Percentiles rank a stretch among this genome's conserved stretches.
Conservation (phyloP, 2,113 vertebrate species). For the Leiothrix lutea region DNA sequence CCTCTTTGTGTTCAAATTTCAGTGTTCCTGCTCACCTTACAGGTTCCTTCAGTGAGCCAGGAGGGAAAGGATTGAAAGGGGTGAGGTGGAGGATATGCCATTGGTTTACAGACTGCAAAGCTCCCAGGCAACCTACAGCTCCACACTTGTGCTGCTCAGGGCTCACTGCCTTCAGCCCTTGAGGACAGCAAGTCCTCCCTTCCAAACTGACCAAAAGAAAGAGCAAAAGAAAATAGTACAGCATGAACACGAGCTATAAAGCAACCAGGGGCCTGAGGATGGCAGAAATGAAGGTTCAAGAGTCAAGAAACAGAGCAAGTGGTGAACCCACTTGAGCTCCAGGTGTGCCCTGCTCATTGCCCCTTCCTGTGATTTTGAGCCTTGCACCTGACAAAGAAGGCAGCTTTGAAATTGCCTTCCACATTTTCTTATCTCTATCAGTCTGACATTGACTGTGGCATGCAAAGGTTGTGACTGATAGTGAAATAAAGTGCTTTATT, state of each 20-base stretch:
- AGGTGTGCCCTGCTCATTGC: not conserved
- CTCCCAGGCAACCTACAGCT: not conserved
- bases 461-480: not conserved
- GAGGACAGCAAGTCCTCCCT: not conserved
- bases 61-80: not conserved
- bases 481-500: not conserved
- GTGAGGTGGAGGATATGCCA: not conserved
- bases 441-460: not conserved
- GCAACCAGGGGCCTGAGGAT: not conserved
- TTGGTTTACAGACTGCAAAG: not conserved
- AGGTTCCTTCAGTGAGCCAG: not conserved
- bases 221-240: not conserved
- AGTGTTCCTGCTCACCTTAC: not conserved
- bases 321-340: not conserved
- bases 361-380: not conserved
- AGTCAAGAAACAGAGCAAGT: not conserved
- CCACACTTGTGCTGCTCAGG: not conserved
- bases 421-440: accelerated
- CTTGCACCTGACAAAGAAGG: not conserved
- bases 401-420: not conserved
- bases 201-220: not conserved
- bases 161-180: not conserved
- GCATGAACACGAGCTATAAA: no score
- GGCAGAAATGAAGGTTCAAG: accelerated
- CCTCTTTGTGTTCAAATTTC: not conserved